Evolutionary conservation across 2,888 invertebrate species (phyloP).

Genomic region (Acrocyrtus sp.): DNA sequence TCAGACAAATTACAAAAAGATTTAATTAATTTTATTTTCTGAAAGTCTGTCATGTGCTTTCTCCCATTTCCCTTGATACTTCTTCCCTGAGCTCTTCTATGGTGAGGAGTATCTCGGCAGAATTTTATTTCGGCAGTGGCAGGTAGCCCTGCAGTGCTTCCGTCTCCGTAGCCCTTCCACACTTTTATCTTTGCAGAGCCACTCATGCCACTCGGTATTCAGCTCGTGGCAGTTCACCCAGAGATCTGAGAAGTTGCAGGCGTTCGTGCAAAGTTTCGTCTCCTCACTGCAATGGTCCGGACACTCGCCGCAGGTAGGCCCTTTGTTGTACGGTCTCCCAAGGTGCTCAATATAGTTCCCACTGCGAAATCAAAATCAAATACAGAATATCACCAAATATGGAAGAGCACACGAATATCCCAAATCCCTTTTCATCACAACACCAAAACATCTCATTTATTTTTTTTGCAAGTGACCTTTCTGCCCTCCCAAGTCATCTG

Average conservation of each 20-base stretch:
- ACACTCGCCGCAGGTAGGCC: constrained; percentile 74
- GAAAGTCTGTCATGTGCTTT: not conserved
- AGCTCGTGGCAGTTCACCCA: constrained; percentile 77
- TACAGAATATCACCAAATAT: not conserved
- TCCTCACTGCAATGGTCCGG: constrained; percentile 71
- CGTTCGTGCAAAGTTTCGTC: constrained; percentile 77
- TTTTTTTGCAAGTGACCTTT: no score
- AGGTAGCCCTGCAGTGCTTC: constrained; percentile 77
- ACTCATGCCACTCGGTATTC: constrained; percentile 70
- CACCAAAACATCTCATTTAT: not conserved
- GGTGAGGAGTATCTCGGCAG: constrained; percentile 50
- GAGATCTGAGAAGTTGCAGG: constrained; percentile 73
- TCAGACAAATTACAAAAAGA: no score
- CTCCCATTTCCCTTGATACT: not conserved
- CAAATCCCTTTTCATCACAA: no score
- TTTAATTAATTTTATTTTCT: no score
- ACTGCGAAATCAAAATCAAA: constrained; percentile 67
- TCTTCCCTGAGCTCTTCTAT: no score
- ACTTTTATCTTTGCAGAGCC: constrained; percentile 72
- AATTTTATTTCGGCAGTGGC: constrained; percentile 74
- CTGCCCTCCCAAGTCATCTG: no score
- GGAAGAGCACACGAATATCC: no score
- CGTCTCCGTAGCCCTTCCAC: constrained; percentile 70
- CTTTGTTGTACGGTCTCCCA: constrained; percentile 75
- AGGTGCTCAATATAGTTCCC: constrained; percentile 75